phyloP scores from a whole-genome alignment of 2,888 invertebrate genomes.

The Selenia dentaria region DNA sequence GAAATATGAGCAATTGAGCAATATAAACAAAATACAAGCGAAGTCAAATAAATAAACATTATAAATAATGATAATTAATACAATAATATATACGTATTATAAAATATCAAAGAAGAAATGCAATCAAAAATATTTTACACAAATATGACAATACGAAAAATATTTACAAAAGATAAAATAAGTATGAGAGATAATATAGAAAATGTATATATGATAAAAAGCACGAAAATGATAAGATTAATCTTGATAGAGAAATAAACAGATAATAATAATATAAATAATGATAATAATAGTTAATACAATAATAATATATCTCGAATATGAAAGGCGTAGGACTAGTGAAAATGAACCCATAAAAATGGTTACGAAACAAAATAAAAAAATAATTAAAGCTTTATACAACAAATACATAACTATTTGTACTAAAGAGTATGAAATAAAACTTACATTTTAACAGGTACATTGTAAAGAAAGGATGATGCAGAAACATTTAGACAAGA shows the following conservation, averaged over 20 bases:
- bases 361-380: constrained; percentile 44
- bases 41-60: constrained; percentile 46
- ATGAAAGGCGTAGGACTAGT: constrained; percentile 48
- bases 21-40: constrained; percentile 31
- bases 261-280: too few species aligned
- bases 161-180: constrained; percentile 77
- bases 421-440: constrained; percentile 57
- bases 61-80: constrained; percentile 36
- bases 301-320: constrained; percentile 14
- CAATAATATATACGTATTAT: constrained; percentile 37
- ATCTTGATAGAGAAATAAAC: too few species aligned
- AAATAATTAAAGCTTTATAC: constrained; percentile 66
- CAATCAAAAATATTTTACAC: constrained; percentile 71
- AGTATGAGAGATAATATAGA: too few species aligned
- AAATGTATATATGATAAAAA: too few species aligned
- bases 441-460: constrained; percentile 61
- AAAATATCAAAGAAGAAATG: constrained; percentile 57
- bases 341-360: constrained; percentile 53
- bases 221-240: too few species aligned
- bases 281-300: too few species aligned
- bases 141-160: constrained; percentile 68
- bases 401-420: constrained; percentile 53
- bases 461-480: constrained; percentile 51
- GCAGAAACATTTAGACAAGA: constrained; percentile 57
- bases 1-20: constrained; percentile 18